Evolutionary conservation across 2,797 vertebrate species (phyloP).

Genomic region (Melanotaenia parkinsoni): DNA sequence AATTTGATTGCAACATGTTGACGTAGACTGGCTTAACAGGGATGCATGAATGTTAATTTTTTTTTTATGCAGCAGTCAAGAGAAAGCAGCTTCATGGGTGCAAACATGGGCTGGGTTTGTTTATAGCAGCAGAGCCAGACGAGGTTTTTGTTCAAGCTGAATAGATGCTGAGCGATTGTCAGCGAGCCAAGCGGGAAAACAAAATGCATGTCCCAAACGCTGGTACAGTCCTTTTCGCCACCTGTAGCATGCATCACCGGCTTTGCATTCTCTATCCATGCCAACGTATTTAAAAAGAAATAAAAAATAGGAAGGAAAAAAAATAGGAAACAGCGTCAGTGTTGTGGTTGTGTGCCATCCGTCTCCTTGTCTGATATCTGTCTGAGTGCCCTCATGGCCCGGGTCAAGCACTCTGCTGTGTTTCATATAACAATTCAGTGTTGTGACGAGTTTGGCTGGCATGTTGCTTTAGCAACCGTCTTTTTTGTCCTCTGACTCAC

Average conservation of each 20-base stretch:
- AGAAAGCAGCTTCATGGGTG: slow-evolving; percentile 32
- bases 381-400: slow-evolving; percentile 55
- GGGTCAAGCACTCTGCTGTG: slow-evolving; percentile 68
- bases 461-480: slow-evolving; percentile 57
- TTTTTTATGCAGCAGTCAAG: slow-evolving; percentile 25
- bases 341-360: slow-evolving; percentile 65
- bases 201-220: slow-evolving; percentile 62
- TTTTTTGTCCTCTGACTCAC: slow-evolving; percentile 64
- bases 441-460: slow-evolving; percentile 59
- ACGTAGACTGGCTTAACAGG: not conserved
- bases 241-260: slow-evolving; percentile 77
- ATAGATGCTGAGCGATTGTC: slow-evolving; percentile 45
- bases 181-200: slow-evolving; percentile 58
- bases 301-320: slow-evolving; percentile 37
- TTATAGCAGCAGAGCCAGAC: slow-evolving; percentile 49
- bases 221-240: slow-evolving; percentile 57
- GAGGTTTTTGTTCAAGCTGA: slow-evolving; percentile 36
- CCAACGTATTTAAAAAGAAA: slow-evolving; percentile 12
- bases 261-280: slow-evolving; percentile 66
- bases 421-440: slow-evolving; percentile 62
- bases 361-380: slow-evolving; percentile 60
- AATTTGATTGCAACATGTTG: slow-evolving; percentile 2
- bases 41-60: slow-evolving; percentile 34
- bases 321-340: slow-evolving; percentile 46
- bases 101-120: slow-evolving; percentile 27